Evolutionary conservation across 1,140 invertebrate species (phyloP).

Genomic region (Monomorium pharaonis): DNA sequence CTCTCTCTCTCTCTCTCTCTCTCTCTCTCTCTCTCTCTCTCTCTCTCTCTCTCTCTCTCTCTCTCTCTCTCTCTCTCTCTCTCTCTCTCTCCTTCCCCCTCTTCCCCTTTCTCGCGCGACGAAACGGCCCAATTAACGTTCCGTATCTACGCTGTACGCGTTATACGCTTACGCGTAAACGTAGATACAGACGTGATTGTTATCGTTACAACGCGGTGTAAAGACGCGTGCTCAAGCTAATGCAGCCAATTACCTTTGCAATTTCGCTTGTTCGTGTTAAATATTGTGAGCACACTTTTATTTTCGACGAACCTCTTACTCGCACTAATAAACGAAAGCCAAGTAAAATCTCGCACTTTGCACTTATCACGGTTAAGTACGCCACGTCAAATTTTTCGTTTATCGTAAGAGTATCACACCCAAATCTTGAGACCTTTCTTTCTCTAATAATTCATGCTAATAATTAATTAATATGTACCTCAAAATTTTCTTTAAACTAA

Average conservation of each 20-base stretch:
- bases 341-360: not conserved
- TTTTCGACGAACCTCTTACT: slow-evolving; percentile 22
- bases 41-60: not conserved
- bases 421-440: not conserved
- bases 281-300: slow-evolving; percentile 27
- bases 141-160: too few species aligned
- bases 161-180: not conserved
- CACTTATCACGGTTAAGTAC: not conserved
- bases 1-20: not conserved
- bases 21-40: not conserved
- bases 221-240: slow-evolving; percentile 21
- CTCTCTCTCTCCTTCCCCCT: not conserved
- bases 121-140: not conserved
- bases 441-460: slow-evolving; percentile 1
- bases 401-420: not conserved
- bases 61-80: too few species aligned
- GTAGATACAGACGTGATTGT: slow-evolving; percentile 1
- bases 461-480: slow-evolving; percentile 3
- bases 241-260: slow-evolving; percentile 25
- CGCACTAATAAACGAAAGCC: not conserved
- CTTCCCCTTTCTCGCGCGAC: too few species aligned
- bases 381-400: not conserved
- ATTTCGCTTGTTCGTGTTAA: slow-evolving; percentile 16
- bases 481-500: not conserved
- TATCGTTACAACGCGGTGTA: not conserved